These are phyloP conservation scores for Festucalex cinctus DNA, from an alignment of 2,113 vertebrate genomes.

Conservation along the genomic window DNA sequence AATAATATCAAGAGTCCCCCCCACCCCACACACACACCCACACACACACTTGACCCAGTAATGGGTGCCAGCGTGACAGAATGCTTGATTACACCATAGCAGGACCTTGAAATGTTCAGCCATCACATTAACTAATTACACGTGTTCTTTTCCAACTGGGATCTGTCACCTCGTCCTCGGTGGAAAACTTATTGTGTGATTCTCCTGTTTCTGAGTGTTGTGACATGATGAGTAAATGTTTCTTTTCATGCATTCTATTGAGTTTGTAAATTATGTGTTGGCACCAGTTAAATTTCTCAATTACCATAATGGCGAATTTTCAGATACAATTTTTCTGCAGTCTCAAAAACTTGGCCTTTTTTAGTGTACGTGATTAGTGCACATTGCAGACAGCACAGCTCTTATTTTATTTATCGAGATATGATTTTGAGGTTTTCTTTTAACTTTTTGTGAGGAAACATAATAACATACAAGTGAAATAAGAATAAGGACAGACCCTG, in stretches of 20 bases:
- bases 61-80: slow-evolving; percentile 4
- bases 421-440: background rate
- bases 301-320: background rate
- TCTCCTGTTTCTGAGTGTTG: background rate
- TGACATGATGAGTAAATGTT: background rate
- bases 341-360: slow-evolving; percentile 5
- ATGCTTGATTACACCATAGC: background rate
- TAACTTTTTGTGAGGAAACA: background rate
- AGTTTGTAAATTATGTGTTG: background rate
- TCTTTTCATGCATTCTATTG: background rate
- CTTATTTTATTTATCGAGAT: background rate
- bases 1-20: background rate
- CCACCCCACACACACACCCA: too few species aligned
- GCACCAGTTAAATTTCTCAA: background rate
- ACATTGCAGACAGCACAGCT: background rate
- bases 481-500: background rate
- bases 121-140: slow-evolving; percentile 1
- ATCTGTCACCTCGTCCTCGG: slow-evolving; percentile 3
- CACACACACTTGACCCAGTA: background rate
- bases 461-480: background rate
- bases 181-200: background rate
- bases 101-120: slow-evolving; percentile 6
- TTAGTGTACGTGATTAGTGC: background rate
- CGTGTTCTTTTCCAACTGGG: background rate
- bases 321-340: background rate